Conservation (phyloP, 2,888 invertebrate species). For the Allolobophora icterica region DNA sequence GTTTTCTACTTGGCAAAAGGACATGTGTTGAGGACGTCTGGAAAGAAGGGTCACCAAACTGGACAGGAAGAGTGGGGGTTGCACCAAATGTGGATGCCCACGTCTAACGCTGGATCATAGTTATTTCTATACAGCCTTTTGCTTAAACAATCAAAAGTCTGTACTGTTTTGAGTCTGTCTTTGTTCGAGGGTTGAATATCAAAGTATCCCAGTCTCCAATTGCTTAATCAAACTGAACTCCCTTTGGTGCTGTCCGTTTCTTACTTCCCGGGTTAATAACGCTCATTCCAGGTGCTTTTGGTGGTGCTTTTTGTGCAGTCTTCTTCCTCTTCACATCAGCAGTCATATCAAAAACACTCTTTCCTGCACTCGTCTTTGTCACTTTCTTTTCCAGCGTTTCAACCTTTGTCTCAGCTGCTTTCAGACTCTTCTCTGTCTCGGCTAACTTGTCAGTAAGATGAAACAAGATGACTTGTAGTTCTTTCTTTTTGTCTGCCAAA, state of each 20-base stretch:
- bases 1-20: too few species aligned
- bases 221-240: constrained; percentile 58
- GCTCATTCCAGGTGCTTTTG: constrained; percentile 60
- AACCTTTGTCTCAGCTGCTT: background rate
- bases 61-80: too few species aligned
- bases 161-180: background rate
- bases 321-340: constrained; percentile 23
- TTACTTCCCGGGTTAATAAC: constrained; percentile 60
- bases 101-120: background rate
- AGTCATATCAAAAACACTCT: constrained; percentile 20
- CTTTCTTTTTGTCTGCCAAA: constrained; percentile 15
- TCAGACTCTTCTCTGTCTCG: background rate
- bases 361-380: background rate
- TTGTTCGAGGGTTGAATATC: background rate
- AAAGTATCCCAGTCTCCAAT: background rate
- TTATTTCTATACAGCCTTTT: background rate
- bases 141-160: background rate
- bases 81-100: background rate
- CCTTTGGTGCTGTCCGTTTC: constrained; percentile 59
- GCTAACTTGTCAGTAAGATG: constrained; percentile 6
- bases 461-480: constrained; percentile 19
- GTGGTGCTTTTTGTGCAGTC: constrained; percentile 50
- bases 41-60: too few species aligned
- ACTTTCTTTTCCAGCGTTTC: background rate
- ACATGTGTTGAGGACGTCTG: too few species aligned